Evolutionary conservation across 2,113 vertebrate species (phyloP), one percentile per base, ranked within the genome.

Genomic region (Hyperopisus bebe): DNA sequence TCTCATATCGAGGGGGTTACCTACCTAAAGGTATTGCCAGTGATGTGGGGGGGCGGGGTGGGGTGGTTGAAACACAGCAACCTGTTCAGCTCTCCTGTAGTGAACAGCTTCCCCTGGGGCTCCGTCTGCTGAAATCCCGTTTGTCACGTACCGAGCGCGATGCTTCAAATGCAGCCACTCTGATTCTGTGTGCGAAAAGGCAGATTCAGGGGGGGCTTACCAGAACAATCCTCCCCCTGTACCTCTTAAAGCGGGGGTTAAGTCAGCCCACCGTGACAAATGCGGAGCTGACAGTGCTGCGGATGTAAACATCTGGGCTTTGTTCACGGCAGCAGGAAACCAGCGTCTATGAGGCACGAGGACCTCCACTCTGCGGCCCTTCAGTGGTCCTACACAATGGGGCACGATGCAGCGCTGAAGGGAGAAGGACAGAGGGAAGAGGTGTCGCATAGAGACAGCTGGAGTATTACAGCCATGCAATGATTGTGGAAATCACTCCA

Each of bases 41-140:
- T 39, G 44, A 86, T 47, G 42, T 48, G 19, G 46, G 82, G 42
- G 39, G 5, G 6, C 42, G 15, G 35, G 17, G 17, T 50, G 80
- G 35, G 31, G 39, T 6, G 8, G 27, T 1, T n/a, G 74, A 44
- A 89, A 89, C 51, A 50, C 19, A 6, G 47, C 47, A 35, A 31
- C 51, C 50, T 74, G 31, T 53, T 74, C 46, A 35, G 35, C n/a
- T 51, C 48, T 82, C 48, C 1, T 11, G 70, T 5, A 77, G 90
- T 88, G 92, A 93, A 93, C 92, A 92, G 94, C 95, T 39, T 94
- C 92, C 93, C 84, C 90, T 90, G 93, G 44, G 44, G 4, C 47
- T 17, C 35, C 13, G 24, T 86, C 83, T 48, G 47, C 83, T 9
- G 44, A 27, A 50, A 86, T 48, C 47, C 44, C 13, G 24, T 6